Evolutionary conservation across 2,113 vertebrate species (phyloP).

Genomic region (Phoenicopterus ruber): DNA sequence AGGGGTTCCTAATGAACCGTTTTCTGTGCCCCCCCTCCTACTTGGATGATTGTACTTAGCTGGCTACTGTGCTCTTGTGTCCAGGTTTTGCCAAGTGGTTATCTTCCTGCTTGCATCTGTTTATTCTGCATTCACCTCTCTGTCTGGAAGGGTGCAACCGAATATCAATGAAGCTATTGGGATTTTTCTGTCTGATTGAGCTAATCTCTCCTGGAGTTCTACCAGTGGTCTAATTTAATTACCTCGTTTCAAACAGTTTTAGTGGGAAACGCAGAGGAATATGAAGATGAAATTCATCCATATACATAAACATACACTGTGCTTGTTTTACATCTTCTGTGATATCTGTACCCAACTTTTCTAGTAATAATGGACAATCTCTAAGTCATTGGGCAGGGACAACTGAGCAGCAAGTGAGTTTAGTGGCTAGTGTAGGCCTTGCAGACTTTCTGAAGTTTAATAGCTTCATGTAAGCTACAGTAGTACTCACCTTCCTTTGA

Average conservation of each 20-base stretch:
- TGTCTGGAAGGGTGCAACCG: background rate
- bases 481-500: background rate
- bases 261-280: background rate
- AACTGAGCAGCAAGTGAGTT: background rate
- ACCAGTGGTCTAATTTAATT: background rate
- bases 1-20: background rate
- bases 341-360: background rate
- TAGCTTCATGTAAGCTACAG: background rate
- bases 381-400: background rate
- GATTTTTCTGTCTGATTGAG: background rate
- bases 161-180: background rate
- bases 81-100: slow-evolving; percentile 24
- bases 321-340: background rate
- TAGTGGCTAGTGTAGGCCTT: background rate
- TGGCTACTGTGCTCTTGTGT: slow-evolving; percentile 4
- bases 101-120: background rate
- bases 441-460: background rate
- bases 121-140: background rate
- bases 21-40: slow-evolving; percentile 11
- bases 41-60: background rate
- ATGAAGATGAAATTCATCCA: background rate
- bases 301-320: background rate
- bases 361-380: background rate
- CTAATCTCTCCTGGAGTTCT: slow-evolving; percentile 5
- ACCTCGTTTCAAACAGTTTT: background rate